Evolutionary conservation across 92 coral and sea anemone species (phyloP).

Genomic region (Diadumene lineata): DNA sequence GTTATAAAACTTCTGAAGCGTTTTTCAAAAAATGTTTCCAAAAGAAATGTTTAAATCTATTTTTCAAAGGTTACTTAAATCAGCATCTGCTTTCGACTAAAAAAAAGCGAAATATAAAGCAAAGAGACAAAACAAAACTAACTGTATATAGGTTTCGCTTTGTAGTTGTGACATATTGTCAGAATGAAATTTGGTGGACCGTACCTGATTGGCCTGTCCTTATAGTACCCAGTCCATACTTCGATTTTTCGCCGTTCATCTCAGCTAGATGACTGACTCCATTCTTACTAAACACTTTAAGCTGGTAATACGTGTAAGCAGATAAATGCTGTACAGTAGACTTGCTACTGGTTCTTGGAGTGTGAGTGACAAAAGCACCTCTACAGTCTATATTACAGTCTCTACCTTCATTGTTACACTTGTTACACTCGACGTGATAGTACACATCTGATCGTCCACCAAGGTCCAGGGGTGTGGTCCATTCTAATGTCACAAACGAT

Average conservation of each 20-base stretch:
- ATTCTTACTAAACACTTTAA: constrained; percentile 52
- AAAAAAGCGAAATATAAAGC: no score
- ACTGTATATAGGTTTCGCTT: not conserved
- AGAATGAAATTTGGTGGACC: not conserved
- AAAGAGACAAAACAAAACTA: no score
- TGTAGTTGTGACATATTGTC: not conserved
- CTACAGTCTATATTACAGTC: constrained; percentile 41
- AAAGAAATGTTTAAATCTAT: no score
- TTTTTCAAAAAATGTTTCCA: no score
- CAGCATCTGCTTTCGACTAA: no score
- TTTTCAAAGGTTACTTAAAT: no score
- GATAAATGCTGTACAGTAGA: constrained; percentile 42
- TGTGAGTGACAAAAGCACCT: constrained; percentile 3
- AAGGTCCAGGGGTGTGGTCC: constrained; percentile 40
- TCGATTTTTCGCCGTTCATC: constrained; percentile 32
- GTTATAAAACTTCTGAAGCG: no score
- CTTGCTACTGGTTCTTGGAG: constrained; percentile 23
- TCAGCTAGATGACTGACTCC: constrained; percentile 55
- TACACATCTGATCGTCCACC: constrained; percentile 48
- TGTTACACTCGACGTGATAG: constrained; percentile 51
- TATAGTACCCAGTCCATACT: constrained; percentile 7
- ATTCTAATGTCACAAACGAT: constrained; percentile 42
- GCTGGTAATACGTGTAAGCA: constrained; percentile 47
- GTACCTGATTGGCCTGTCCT: constrained; percentile 53
- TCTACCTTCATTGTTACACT: constrained; percentile 21